Percentiles rank a stretch among this genome's conserved stretches.
Conservation (phyloP, 2,113 vertebrate genomes). For the Plestiodon gilberti region DNA sequence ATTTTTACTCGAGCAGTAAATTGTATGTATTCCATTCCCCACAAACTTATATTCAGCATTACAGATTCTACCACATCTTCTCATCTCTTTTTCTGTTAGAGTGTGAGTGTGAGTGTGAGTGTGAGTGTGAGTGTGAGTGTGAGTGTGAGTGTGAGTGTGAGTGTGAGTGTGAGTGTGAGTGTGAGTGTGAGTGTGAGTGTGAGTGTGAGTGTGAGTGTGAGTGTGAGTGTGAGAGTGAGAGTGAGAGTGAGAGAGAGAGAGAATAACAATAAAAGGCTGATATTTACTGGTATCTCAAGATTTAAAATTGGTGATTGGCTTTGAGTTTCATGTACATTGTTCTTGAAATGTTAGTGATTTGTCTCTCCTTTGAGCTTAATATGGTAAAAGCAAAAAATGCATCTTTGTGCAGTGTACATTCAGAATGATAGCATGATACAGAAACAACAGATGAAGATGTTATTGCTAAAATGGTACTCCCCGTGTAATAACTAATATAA, state of each 20-base stretch:
- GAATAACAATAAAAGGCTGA: background rate
- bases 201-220: background rate
- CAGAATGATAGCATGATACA: background rate
- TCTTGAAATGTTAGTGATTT: background rate
- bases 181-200: background rate
- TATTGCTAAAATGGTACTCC: slow-evolving; percentile 13
- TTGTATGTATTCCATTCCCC: background rate
- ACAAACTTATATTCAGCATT: background rate
- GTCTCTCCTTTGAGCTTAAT: background rate
- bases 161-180: background rate
- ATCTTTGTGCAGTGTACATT: slow-evolving; percentile 12
- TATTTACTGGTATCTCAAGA: background rate
- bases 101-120: background rate
- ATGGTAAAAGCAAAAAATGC: background rate
- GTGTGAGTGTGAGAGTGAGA: background rate
- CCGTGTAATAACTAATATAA: slow-evolving; percentile 14
- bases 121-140: background rate
- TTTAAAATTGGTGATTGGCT: slow-evolving; percentile 18
- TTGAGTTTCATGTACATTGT: background rate
- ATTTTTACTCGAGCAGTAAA: background rate
- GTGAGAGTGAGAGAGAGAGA: too few species aligned
- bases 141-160: background rate
- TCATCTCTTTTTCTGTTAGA: slow-evolving; percentile 3
- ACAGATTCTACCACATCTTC: background rate
- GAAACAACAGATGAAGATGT: slow-evolving; percentile 6